These are phyloP conservation scores for Pammene fasciana DNA, from an alignment of 2,888 invertebrate genomes.

Conservation along the genomic window DNA sequence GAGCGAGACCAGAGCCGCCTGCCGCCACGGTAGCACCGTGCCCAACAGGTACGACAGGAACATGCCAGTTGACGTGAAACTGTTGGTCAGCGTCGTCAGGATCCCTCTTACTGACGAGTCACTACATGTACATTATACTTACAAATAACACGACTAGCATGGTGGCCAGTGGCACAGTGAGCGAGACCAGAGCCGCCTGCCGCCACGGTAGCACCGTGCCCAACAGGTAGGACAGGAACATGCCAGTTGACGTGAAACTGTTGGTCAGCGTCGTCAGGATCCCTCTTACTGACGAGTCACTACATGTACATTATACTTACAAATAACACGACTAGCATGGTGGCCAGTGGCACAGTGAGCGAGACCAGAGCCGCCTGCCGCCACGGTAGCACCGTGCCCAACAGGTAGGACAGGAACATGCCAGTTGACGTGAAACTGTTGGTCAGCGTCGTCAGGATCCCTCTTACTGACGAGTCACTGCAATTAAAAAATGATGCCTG, in stretches of 20 bases:
- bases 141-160: slow-evolving; percentile 81
- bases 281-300: slow-evolving; percentile 81
- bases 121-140: slow-evolving; percentile 62
- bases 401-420: slow-evolving; percentile 77
- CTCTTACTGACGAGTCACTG: slow-evolving; percentile 81
- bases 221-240: slow-evolving; percentile 79
- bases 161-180: slow-evolving; percentile 76
- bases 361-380: slow-evolving; percentile 79
- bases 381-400: slow-evolving; percentile 82
- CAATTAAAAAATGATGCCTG: slow-evolving; percentile 44
- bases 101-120: slow-evolving; percentile 81
- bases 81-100: slow-evolving; percentile 78
- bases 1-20: slow-evolving; percentile 78
- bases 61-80: slow-evolving; percentile 78
- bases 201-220: slow-evolving; percentile 82
- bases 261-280: slow-evolving; percentile 80
- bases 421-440: slow-evolving; percentile 78
- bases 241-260: slow-evolving; percentile 76
- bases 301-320: slow-evolving; percentile 67
- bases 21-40: slow-evolving; percentile 79
- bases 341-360: slow-evolving; percentile 74
- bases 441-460: slow-evolving; percentile 79
- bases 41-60: slow-evolving; percentile 80
- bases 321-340: slow-evolving; percentile 78
- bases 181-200: slow-evolving; percentile 77